Evolutionary conservation across 2,113 vertebrate genomes (phyloP).

Genomic region (Holacanthus passer): DNA sequence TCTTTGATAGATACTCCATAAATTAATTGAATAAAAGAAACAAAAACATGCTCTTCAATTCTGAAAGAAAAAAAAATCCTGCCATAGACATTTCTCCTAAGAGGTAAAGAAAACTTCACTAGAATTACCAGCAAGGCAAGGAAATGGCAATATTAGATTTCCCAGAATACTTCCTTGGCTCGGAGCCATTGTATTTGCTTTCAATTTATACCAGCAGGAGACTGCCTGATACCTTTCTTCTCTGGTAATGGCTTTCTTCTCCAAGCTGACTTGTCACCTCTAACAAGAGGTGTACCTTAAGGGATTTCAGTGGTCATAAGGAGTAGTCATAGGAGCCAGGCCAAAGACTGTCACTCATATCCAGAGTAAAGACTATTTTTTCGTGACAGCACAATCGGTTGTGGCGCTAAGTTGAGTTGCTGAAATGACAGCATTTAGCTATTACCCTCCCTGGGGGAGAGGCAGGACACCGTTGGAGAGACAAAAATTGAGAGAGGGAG

Average conservation of each 20-base stretch:
- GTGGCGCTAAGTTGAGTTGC: conserved; percentile 62
- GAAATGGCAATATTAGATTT: conserved; percentile 70
- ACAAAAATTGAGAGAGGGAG: conserved; percentile 35
- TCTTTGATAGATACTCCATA: conserved; percentile 30
- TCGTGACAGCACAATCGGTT: conserved; percentile 61
- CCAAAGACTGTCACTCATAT: conserved; percentile 71
- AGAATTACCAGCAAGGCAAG: conserved; percentile 56
- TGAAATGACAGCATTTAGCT: conserved; percentile 76
- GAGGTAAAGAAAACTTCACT: conserved; percentile 59
- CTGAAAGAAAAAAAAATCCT: conserved; percentile 24
- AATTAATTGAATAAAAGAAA: conserved; percentile 26
- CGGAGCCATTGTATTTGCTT: conserved; percentile 78
- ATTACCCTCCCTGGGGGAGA: conserved; percentile 49
- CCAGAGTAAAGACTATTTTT: conserved; percentile 54
- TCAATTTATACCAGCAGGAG: conserved; percentile 78
- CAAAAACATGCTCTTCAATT: conserved; percentile 15
- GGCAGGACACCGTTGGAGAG: conserved; percentile 37
- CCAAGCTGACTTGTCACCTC: conserved; percentile 75
- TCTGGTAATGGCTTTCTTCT: conserved; percentile 76
- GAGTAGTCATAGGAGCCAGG: conserved; percentile 56
- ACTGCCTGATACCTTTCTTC: conserved; percentile 70
- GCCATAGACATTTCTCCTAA: conserved; percentile 37
- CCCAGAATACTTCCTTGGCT: conserved; percentile 71
- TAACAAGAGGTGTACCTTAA: conserved; percentile 74
- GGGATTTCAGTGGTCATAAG: conserved; percentile 67